phyloP scores from a whole-genome alignment of 2,797 vertebrate genomes.

The Phaenicophaeus curvirostris region DNA sequence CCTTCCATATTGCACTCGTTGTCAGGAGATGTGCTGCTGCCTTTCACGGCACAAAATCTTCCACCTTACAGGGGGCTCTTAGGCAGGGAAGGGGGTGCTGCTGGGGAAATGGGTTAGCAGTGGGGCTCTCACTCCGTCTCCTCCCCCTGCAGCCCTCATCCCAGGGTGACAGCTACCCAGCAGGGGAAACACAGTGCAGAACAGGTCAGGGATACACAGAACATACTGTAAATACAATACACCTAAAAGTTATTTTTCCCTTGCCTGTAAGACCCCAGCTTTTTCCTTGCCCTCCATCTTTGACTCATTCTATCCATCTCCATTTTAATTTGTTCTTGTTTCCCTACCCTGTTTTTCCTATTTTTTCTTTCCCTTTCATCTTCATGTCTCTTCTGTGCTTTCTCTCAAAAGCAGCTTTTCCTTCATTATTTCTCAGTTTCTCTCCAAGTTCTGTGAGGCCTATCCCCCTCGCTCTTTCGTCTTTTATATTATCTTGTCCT shows the following conservation, averaged over 20 bases:
- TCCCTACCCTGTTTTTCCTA: conserved; percentile 5
- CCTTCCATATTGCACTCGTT: not conserved
- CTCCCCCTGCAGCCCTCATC: not conserved
- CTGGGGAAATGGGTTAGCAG: not conserved
- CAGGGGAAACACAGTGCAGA: not conserved
- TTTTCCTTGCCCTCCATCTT: conserved; percentile 46
- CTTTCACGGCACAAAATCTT: not conserved
- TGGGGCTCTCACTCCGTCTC: accelerated
- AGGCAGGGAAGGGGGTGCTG: not conserved
- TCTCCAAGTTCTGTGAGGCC: conserved; percentile 5
- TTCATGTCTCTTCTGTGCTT: conserved; percentile 24
- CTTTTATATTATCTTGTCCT: not conserved
- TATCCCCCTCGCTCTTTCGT: conserved; percentile 6
- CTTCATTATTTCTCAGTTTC: conserved; percentile 45
- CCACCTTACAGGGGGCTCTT: not conserved
- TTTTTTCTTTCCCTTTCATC: conserved; percentile 63
- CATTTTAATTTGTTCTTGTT: conserved; percentile 55
- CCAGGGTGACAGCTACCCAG: not conserved
- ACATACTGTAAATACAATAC: not conserved
- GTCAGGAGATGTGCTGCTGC: not conserved
- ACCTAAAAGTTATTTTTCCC: conserved; percentile 27
- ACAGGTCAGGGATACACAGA: not conserved
- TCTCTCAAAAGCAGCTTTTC: conserved; percentile 49
- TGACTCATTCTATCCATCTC: conserved; percentile 66
- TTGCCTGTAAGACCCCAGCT: not conserved